These are phyloP conservation scores for Pseudococcus viburni DNA, from an alignment of 2,888 invertebrate species.

Conservation along the genomic window DNA sequence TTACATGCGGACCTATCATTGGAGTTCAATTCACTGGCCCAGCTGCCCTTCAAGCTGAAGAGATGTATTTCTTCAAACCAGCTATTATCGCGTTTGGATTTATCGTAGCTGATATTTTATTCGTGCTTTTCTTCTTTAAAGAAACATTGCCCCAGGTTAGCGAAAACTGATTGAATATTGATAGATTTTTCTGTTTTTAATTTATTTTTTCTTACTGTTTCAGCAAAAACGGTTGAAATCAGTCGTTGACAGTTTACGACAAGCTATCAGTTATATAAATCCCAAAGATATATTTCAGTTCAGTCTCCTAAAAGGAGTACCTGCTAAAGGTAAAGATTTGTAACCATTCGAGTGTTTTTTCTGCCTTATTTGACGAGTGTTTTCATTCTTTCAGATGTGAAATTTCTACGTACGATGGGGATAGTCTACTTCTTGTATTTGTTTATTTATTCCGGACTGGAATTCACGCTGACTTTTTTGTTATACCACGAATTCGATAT, in stretches of 20 bases:
- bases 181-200: not conserved
- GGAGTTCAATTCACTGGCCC: constrained; percentile 89
- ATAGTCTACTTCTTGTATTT: constrained; percentile 88
- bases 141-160: constrained; percentile 86
- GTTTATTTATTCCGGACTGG: constrained; percentile 87
- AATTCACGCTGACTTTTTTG: constrained; percentile 97
- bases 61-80: constrained; percentile 85
- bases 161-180: constrained; percentile 58
- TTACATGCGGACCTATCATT: constrained; percentile 94
- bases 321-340: constrained; percentile 70
- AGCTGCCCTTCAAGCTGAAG: constrained; percentile 77
- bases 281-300: constrained; percentile 77
- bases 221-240: constrained; percentile 81
- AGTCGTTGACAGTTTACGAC: constrained; percentile 78
- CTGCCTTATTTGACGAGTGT: not conserved
- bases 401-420: constrained; percentile 80
- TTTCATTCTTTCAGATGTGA: constrained; percentile 75
- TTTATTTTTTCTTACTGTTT: constrained; percentile 70
- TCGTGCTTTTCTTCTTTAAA: constrained; percentile 81
- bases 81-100: constrained; percentile 84
- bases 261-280: constrained; percentile 78
- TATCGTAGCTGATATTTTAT: constrained; percentile 83
- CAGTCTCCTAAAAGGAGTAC: constrained; percentile 79
- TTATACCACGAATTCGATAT: constrained; percentile 93
- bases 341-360: not conserved